Percentiles rank a stretch among this genome's conserved stretches.
Evolutionary conservation across 2,113 vertebrate species (phyloP).

Genomic region (Nannobrachium achirus): DNA sequence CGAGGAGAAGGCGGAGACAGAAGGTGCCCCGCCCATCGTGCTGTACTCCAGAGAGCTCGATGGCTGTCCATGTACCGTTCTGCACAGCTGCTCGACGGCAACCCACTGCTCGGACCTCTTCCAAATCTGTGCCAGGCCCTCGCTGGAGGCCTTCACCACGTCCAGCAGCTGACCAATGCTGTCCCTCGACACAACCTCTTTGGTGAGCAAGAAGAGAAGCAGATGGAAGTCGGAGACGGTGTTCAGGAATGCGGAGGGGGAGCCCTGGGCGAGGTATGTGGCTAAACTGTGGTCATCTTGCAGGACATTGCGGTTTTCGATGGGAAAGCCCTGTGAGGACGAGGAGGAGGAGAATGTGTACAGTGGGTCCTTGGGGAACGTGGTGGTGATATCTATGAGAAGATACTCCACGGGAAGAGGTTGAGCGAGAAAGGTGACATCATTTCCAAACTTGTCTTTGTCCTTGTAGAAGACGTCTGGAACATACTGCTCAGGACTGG

Average conservation of each 20-base stretch:
- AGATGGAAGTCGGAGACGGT: slow-evolving; percentile 96
- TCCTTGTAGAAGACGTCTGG: slow-evolving; percentile 99
- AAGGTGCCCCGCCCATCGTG: slow-evolving; percentile 81
- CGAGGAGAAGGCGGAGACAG: slow-evolving; percentile 72
- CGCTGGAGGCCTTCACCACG: slow-evolving; percentile 91
- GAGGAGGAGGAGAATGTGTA: slow-evolving; percentile 89
- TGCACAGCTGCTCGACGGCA: slow-evolving; percentile 97
- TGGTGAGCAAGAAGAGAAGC: slow-evolving; percentile 96
- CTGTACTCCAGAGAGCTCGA: slow-evolving; percentile 88
- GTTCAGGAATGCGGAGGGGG: slow-evolving; percentile 88
- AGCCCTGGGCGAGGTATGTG: slow-evolving; percentile 92
- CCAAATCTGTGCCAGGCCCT: slow-evolving; percentile 96
- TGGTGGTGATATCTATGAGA: slow-evolving; percentile 98
- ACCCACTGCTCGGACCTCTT: slow-evolving; percentile 98
- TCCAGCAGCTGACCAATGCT: slow-evolving; percentile 95
- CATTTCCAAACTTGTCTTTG: slow-evolving; percentile 98
- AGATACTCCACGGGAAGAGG: slow-evolving; percentile 97
- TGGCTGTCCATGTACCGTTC: slow-evolving; percentile 90
- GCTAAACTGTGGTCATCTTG: slow-evolving; percentile 98
- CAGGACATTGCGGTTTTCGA: slow-evolving; percentile 93
- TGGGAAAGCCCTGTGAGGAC: slow-evolving; percentile 88
- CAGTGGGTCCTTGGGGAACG: slow-evolving; percentile 97
- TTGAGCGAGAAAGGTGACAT: slow-evolving; percentile 96
- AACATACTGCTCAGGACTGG: slow-evolving; percentile 96
- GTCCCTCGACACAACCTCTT: slow-evolving; percentile 99